A percentile compares a stretch with the other conserved stretches of the same genome.
These are phyloP conservation scores for Bellardia pandia DNA, from an alignment of 2,888 invertebrate genomes.

Conservation along the genomic window DNA sequence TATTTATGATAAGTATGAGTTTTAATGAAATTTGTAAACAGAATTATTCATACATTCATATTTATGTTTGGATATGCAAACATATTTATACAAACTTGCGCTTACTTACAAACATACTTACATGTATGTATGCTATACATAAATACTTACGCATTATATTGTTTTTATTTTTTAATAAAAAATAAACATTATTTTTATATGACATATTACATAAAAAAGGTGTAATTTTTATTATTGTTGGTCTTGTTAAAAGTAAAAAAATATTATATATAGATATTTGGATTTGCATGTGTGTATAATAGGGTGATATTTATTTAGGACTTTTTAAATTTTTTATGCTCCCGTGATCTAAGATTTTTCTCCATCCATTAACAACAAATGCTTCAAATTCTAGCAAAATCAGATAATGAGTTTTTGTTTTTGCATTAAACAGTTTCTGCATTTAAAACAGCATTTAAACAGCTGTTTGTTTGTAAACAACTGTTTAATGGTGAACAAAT, in stretches of 20 bases:
- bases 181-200: conserved; percentile 68
- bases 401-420: too few relatives aligned
- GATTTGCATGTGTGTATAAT: not conserved
- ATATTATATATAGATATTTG: not conserved
- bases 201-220: conserved; percentile 70
- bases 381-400: too few relatives aligned
- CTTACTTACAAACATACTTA: not conserved
- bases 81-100: not conserved
- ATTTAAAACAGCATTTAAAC: too few relatives aligned
- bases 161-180: conserved; percentile 23
- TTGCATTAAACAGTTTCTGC: too few relatives aligned
- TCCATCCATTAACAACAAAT: too few relatives aligned
- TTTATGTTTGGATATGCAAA: not conserved
- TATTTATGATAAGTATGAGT: conserved; percentile 57
- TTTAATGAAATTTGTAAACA: conserved; percentile 65
- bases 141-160: conserved; percentile 13
- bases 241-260: conserved; percentile 53
- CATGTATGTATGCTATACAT: not conserved
- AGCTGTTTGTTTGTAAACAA: too few relatives aligned
- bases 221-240: conserved; percentile 69
- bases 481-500: too few relatives aligned
- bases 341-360: too few relatives aligned
- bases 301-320: too few relatives aligned
- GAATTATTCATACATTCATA: conserved; percentile 50
- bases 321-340: too few relatives aligned